Percentiles rank a stretch among this genome's conserved stretches.
These are phyloP conservation scores for Pomatostomus ruficeps DNA, from an alignment of 2,113 vertebrate species.

Conservation along the genomic window DNA sequence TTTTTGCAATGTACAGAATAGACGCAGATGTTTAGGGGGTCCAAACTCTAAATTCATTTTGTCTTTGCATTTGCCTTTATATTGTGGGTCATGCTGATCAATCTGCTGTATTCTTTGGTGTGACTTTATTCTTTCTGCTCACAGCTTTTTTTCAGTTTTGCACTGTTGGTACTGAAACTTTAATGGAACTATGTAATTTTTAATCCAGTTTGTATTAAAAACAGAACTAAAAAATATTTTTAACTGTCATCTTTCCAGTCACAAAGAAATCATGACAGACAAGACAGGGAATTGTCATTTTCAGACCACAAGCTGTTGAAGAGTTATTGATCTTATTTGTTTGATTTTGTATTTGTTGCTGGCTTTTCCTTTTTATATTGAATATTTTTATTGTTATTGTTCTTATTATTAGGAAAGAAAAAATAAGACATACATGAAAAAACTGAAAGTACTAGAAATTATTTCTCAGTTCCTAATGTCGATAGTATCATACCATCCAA, in stretches of 20 bases:
- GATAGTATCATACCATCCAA: neutral
- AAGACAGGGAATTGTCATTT: neutral
- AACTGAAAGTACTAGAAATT: neutral
- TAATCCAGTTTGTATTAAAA: neutral
- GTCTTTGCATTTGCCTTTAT: neutral
- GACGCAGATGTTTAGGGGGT: neutral
- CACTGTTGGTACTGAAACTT: neutral
- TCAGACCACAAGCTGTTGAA: neutral
- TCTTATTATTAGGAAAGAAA: neutral
- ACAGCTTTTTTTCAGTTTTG: neutral
- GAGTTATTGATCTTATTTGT: neutral
- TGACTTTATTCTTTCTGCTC: neutral
- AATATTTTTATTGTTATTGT: neutral
- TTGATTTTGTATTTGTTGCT: neutral
- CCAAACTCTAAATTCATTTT: neutral
- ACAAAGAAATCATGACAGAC: neutral
- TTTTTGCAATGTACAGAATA: neutral
- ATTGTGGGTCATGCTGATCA: neutral
- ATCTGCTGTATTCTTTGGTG: fast-evolving
- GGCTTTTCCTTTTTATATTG: neutral
- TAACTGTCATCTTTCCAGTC: neutral
- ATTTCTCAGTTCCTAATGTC: neutral
- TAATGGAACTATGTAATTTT: neutral
- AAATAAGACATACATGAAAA: neutral
- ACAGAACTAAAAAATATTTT: neutral